phyloP scores from a whole-genome alignment of 2,113 vertebrate genomes.

The Daphoenositta chrysoptera region DNA sequence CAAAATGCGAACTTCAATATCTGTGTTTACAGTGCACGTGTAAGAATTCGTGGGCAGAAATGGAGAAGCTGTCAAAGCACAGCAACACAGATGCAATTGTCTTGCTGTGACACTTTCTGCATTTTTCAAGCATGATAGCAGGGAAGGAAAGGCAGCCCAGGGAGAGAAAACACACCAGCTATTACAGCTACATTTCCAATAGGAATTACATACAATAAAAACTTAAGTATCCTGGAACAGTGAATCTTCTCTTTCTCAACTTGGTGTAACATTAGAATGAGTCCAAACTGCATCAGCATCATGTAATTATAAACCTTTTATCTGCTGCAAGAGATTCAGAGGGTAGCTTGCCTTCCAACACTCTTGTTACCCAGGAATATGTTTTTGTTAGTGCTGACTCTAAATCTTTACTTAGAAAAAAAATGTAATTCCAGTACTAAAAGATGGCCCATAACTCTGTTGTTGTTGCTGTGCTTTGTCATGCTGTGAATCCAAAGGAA shows the following conservation, averaged over 20 bases:
- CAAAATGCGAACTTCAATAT: not conserved
- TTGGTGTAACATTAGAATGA: not conserved
- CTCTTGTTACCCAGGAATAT: not conserved
- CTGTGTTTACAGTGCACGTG: not conserved
- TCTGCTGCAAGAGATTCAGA: not conserved
- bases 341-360: not conserved
- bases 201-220: not conserved
- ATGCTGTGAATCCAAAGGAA: not conserved
- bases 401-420: not conserved
- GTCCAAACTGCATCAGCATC: not conserved
- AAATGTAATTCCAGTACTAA: not conserved
- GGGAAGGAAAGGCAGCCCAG: not conserved
- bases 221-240: not conserved
- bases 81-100: not conserved
- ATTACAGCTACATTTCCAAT: not conserved
- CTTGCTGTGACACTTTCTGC: not conserved
- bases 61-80: not conserved
- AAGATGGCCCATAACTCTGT: not conserved
- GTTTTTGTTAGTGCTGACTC: not conserved
- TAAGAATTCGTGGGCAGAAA: not conserved
- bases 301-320: not conserved
- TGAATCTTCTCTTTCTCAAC: not conserved
- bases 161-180: not conserved
- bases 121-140: not conserved
- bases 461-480: not conserved